Evolutionary conservation across 1,140 invertebrate species (phyloP), one percentile per base, ranked within the genome.

Genomic region (Drosophila kurseongensis): DNA sequence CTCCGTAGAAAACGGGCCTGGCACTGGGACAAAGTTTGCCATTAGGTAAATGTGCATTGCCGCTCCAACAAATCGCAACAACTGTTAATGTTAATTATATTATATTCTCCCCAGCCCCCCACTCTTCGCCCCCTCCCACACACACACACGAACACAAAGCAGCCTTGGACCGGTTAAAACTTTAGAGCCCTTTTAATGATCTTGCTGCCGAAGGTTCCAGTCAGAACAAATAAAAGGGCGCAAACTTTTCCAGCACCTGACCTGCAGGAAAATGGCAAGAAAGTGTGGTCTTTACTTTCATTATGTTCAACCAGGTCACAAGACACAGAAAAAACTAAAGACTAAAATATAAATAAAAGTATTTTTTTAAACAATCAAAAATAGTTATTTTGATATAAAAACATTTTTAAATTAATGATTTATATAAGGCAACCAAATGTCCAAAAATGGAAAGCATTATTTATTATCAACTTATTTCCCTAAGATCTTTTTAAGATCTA

Each of bases 11-110:
- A 52, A 32, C 55, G 40, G 44, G 36, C 27, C 13, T n/a, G 57
- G 27, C 41, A 38, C 29, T 57, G 62, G 48, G 38, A 47, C 42
- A 52, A 73, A 62, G 57, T 71, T 65, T 66, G 78, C 60, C 82
- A 80, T 78, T 81, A 86, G 59, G 77, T 78, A 85, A 86, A 80
- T 81, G 65, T 73, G 58, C 74, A 78, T 75, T 86, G 65, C 59
- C 83, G 82, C 82, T 78, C 80, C 69, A 88, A 88, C 68, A 72
- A 68, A 88, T 86, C 83, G 62, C 66, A 78, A 75, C 66, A 86
- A 72, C 69, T 84, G 66, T 61, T 60, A 85, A 85, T 82, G 78
- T 76, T 78, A 86, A 85, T 85, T 81, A 66, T 81, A 86, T 86
- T 86, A 85, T 52, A 78, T 75, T 71, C 51, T 52, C 35, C 14